These are phyloP conservation scores for Anoplius nigerrimus DNA, from an alignment of 2,888 invertebrate genomes.

Conservation along the genomic window DNA sequence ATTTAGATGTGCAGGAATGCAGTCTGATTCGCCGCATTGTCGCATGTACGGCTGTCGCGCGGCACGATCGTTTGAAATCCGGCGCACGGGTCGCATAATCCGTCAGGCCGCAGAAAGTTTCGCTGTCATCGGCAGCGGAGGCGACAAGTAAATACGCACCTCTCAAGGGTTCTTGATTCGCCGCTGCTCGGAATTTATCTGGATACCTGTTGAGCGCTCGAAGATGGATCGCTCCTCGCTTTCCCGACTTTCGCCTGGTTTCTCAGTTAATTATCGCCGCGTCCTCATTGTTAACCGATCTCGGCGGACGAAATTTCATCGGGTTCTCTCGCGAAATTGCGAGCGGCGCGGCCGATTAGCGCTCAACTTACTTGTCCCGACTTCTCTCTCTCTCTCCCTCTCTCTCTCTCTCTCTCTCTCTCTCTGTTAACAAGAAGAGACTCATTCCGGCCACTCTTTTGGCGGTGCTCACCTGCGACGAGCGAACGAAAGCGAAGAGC, in stretches of 20 bases:
- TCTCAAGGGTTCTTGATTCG: conserved; percentile 41
- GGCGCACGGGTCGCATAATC: no score
- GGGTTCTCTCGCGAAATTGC: conserved; percentile 24
- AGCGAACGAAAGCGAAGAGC: no score
- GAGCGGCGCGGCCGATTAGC: conserved; percentile 32
- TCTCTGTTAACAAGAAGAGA: no score
- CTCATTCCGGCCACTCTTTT: no score
- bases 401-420: no score
- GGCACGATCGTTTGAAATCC: no score
- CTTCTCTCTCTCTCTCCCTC: not conserved
- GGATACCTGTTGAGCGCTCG: conserved; percentile 51
- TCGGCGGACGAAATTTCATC: conserved; percentile 19
- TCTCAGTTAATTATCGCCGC: conserved; percentile 52
- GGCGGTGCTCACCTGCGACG: no score
- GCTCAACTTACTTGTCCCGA: not conserved
- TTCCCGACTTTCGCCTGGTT: conserved; percentile 53
- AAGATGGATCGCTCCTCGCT: conserved; percentile 47
- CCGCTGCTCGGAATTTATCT: conserved; percentile 45
- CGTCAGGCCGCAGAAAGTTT: no score
- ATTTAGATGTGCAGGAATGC: no score
- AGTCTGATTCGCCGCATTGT: no score
- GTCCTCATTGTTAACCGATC: conserved; percentile 39
- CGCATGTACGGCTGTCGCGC: no score
- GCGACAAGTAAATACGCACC: conserved; percentile 35
- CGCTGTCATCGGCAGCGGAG: no score